Evolutionary conservation across 2,888 invertebrate genomes (phyloP).

Genomic region (Hetaerina titia): DNA sequence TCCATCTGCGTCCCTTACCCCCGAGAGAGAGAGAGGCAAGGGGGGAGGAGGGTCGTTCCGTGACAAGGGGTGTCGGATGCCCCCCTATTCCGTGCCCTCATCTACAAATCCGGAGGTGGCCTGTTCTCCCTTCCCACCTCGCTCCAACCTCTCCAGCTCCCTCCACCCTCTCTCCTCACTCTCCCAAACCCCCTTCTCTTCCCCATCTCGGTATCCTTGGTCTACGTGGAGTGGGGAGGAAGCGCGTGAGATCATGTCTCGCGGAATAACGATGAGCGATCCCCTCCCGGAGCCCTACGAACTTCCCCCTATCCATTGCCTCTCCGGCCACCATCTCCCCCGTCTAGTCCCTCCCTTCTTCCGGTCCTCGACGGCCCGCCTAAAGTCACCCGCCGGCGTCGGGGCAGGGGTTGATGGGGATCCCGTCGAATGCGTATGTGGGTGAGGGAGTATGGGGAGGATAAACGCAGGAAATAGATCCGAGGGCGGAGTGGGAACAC

Average conservation of each 20-base stretch:
- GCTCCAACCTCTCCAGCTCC: neutral
- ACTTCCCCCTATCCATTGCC: neutral
- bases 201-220: neutral
- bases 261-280: slow-evolving; percentile 53
- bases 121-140: neutral
- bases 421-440: neutral
- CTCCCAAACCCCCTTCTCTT: neutral
- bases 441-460: neutral
- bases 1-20: slow-evolving; percentile 58
- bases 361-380: neutral
- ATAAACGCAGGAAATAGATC: neutral
- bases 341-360: neutral
- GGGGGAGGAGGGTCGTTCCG: slow-evolving; percentile 16
- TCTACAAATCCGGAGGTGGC: slow-evolving; percentile 27
- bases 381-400: neutral
- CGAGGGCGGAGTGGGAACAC: neutral
- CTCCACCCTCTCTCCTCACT: neutral
- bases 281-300: neutral
- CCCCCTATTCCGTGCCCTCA: neutral
- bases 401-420: neutral
- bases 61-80: slow-evolving; percentile 46
- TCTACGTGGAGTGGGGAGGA: neutral
- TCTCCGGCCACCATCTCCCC: neutral
- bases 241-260: slow-evolving; percentile 44
- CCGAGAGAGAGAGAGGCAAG: neutral